Base-by-base conservation (phyloP, 2,888 invertebrate genomes). In the Calameuta pallipes region DNA sequence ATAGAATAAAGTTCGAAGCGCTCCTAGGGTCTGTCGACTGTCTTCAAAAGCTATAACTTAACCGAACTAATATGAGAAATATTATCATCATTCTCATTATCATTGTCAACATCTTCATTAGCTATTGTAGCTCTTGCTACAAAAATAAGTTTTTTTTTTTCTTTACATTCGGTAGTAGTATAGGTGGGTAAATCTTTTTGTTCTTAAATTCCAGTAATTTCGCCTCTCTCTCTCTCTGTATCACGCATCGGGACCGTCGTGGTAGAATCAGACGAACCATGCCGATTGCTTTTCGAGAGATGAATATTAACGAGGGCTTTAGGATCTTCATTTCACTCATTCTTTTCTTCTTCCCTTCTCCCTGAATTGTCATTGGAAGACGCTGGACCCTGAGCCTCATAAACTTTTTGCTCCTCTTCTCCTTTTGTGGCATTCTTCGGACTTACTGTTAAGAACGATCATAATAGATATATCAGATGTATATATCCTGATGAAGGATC, bases 1-100 rank as follows among this genome's bases (percentile, higher is more conserved):
- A 90, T 91, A 90, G 90, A 91, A 91, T 91, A 91, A 89, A 91
- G 91, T 91, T 91, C 85, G 86, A 83, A 84, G 84, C 84, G 85
- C 82, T 84, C 69, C 37, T 69, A 75, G 69, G n/a, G 69, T 76
- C 68, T 75, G 75, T 69, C 34, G 71, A 69, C 73, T 76, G 70
- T 80, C 82, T 85, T 84, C 80, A 82, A 82, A 84, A 85, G 84
- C 84, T 86, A 87, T 86, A 89, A 87, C 85, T 88, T 81, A 76
- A 82, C 80, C 82, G 82, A 87, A 87, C 86, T 85, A 86, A 87
- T 84, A 85, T 83, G 84, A 80, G 83, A 84, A 83, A 88, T 86
- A 84, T 83, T 86, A 88, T 87, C 87, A 56, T 56, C 15, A 56
- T 56, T 56, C 41, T 56, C 23, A 56, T 56, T 56, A 56, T 56